phyloP scores from a whole-genome alignment of 1,140 invertebrate genomes.

The Microvelia longipes region DNA sequence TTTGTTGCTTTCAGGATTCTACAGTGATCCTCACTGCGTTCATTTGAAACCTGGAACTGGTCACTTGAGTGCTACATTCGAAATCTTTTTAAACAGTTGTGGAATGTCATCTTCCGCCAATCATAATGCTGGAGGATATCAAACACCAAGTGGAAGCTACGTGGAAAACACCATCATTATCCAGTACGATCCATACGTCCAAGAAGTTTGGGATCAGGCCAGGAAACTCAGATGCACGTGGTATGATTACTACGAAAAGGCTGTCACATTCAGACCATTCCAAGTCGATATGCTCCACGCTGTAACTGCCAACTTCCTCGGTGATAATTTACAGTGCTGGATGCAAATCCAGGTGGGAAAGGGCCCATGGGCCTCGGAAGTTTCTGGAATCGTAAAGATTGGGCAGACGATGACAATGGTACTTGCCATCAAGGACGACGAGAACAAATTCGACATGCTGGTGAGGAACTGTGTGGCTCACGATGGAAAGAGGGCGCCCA shows the following conservation, averaged over 20 bases:
- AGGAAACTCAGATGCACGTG: conserved; percentile 81
- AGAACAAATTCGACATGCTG: conserved; percentile 90
- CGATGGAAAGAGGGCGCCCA: conserved; percentile 84
- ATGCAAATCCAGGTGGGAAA: conserved; percentile 90
- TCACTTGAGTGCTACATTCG: conserved; percentile 70
- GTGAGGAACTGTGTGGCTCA: conserved; percentile 88
- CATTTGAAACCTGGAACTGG: conserved; percentile 77
- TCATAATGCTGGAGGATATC: conserved; percentile 62
- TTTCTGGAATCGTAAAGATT: conserved; percentile 84
- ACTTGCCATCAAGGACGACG: conserved; percentile 85
- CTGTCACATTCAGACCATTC: conserved; percentile 85
- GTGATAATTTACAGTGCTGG: conserved; percentile 90
- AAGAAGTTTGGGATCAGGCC: conserved; percentile 93
- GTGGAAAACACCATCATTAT: conserved; percentile 91
- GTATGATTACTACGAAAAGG: conserved; percentile 92
- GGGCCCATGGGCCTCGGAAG: conserved; percentile 88
- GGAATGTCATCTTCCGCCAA: conserved; percentile 82
- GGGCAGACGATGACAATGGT: conserved; percentile 97
- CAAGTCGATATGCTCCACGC: conserved; percentile 91
- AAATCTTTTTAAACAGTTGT: conserved; percentile 78
- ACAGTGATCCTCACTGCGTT: conserved; percentile 80
- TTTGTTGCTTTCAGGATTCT: conserved; percentile 33
- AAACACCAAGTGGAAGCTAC: conserved; percentile 75
- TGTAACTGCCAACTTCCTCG: conserved; percentile 81
- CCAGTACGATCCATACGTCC: conserved; percentile 86